Base-by-base conservation (phyloP, 2,888 invertebrate genomes). In the Sialis lutaria region DNA sequence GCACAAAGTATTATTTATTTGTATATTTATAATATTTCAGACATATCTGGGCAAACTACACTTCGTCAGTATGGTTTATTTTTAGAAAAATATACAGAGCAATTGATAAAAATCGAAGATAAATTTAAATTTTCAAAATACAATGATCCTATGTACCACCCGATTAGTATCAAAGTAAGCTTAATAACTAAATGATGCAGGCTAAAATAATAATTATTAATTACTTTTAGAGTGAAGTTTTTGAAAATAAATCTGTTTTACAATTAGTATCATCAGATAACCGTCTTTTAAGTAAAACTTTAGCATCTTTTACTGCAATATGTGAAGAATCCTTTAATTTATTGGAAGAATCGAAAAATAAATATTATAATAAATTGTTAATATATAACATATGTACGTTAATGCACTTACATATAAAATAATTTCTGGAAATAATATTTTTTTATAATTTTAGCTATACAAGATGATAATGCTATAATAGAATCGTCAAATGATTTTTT, bases 191-290 rank as follows among this genome's bases (percentile, higher is more conserved):
- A 9, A 46, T 43, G 52, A 53, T 7, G 51, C 54, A 13, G 51
- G 53, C 4, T 60, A 60, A 41, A 55, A 58, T 40, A 51, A 59
- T 6, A 62, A 4, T 49, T 60, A 58, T 67, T 67, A 35, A 48
- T 45, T 42, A 44, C 46, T 58, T 59, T 42, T 51, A 62, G 60
- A 54, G 53, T 50, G 60, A 65, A 46, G 72, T 76, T 2, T 68
- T 64, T 53, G 87, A 89, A 64, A 72, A 75, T 52, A 68, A 79
- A 9, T 68, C 75, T 5, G 62, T 86, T 33, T 65, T 82, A 33
- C 76, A 82, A 53, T 63, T 91, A 50, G 77, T 86, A 8, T 79
- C 83, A 53, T 86, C 87, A 30, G 89, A 91, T 63, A 89, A 89
- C 59, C 83, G 82, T 58, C 67, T 81, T 44, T 72, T 91, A 55